Percentiles rank a stretch among this genome's conserved stretches.
These are phyloP conservation scores for Carassius carassius DNA, from an alignment of 2,113 vertebrate genomes.

Conservation along the genomic window DNA sequence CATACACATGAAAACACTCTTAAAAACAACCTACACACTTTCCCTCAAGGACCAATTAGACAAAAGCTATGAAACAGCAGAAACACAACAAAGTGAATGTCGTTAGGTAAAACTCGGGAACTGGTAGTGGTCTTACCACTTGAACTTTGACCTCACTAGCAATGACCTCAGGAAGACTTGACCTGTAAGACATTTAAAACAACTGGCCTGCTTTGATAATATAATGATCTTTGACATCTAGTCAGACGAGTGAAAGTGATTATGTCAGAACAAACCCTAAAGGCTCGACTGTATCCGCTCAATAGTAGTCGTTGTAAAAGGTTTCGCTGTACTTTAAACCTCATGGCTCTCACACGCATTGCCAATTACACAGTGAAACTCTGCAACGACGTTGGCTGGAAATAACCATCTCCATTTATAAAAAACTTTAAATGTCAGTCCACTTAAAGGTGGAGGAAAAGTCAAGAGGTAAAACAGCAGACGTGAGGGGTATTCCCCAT, in stretches of 20 bases:
- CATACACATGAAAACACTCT: not conserved
- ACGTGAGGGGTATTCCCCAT: not conserved
- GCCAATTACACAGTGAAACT: conserved; percentile 21
- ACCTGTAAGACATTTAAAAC: conserved; percentile 12
- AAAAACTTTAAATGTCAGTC: conserved; percentile 38
- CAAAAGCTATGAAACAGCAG: not conserved
- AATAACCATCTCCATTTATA: conserved; percentile 39
- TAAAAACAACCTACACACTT: not conserved
- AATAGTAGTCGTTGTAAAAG: conserved; percentile 4
- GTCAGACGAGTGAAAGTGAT: not conserved
- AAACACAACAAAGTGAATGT: not conserved
- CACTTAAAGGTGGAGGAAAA: conserved; percentile 10
- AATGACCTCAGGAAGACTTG: not conserved
- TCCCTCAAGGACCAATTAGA: conserved; percentile 23
- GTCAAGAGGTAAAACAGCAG: conserved; percentile 32
- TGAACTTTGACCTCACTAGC: not conserved
- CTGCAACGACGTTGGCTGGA: not conserved
- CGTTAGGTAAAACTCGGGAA: not conserved
- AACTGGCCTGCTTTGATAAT: conserved; percentile 7
- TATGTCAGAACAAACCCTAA: not conserved
- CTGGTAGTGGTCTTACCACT: not conserved
- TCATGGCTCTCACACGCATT: not conserved
- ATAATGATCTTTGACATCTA: not conserved
- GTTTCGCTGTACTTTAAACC: conserved; percentile 2
- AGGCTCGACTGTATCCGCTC: not conserved